Percentiles rank a stretch among this genome's conserved stretches.
These are phyloP conservation scores for Leptarthrus brevirostris DNA, from an alignment of 2,888 invertebrate species.

Conservation along the genomic window DNA sequence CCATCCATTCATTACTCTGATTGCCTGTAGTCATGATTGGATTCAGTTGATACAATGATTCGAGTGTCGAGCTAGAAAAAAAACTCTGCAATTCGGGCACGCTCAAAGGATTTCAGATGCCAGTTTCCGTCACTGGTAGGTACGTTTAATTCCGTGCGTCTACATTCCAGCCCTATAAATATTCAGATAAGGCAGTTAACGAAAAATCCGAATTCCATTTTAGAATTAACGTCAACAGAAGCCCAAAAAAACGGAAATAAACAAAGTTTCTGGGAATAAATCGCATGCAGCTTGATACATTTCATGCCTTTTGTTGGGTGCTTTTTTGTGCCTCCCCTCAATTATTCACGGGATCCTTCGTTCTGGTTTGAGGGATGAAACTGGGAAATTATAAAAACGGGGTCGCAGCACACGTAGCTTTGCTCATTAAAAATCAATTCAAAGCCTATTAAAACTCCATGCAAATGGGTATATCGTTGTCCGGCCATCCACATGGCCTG, in stretches of 20 bases:
- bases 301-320: slow-evolving; percentile 8
- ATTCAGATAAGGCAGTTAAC: slow-evolving; percentile 29
- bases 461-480: slow-evolving; percentile 44
- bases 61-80: not conserved
- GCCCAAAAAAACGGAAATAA: slow-evolving; percentile 23
- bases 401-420: slow-evolving; percentile 20
- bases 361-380: not conserved
- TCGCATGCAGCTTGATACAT: slow-evolving; percentile 30
- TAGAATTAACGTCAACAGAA: slow-evolving; percentile 16
- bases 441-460: slow-evolving; percentile 50
- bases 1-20: slow-evolving; percentile 7
- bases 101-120: not conserved
- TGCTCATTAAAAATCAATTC: slow-evolving; percentile 53
- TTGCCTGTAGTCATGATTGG: slow-evolving; percentile 15
- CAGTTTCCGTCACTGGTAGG: not conserved
- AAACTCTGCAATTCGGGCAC: not conserved
- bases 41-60: not conserved
- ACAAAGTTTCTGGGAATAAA: slow-evolving; percentile 27
- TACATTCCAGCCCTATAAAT: slow-evolving; percentile 37
- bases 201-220: slow-evolving; percentile 43
- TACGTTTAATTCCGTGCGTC: not conserved
- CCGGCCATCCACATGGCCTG: slow-evolving; percentile 16
- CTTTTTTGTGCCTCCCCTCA: slow-evolving; percentile 12
- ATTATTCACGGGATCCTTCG: slow-evolving; percentile 33
- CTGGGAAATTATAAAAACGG: not conserved